These are phyloP conservation scores for Carassius auratus DNA, from an alignment of 2,113 vertebrate genomes.

Conservation along the genomic window DNA sequence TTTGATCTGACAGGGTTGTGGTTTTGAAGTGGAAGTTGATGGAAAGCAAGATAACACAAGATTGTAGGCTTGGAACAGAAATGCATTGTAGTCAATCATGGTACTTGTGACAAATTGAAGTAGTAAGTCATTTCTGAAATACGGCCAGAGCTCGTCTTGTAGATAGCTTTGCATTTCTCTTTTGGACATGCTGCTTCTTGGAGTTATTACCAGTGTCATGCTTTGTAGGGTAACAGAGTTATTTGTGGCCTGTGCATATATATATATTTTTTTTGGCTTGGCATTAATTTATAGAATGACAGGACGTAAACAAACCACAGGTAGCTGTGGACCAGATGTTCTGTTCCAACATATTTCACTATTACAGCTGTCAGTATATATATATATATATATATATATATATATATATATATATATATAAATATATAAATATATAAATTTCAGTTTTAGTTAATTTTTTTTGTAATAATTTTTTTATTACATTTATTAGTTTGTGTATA, in stretches of 20 bases:
- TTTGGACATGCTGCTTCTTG: neutral
- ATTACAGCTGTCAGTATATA: neutral
- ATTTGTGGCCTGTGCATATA: slow-evolving; percentile 8
- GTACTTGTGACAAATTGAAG: slow-evolving; percentile 31
- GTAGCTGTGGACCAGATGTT: neutral
- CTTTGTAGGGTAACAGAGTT: neutral
- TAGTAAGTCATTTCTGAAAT: slow-evolving; percentile 28
- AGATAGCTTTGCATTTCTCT: slow-evolving; percentile 15
- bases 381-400: too few species aligned
- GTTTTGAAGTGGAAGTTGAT: slow-evolving; percentile 27
- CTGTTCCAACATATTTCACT: neutral
- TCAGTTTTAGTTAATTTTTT: too few species aligned
- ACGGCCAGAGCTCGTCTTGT: neutral
- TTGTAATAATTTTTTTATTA: neutral
- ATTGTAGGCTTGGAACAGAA: slow-evolving; percentile 40
- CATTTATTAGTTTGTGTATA: neutral
- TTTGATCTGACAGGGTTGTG: slow-evolving; percentile 12
- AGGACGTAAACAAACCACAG: slow-evolving; percentile 1
- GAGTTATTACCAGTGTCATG: slow-evolving; percentile 33
- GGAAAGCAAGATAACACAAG: slow-evolving; percentile 15
- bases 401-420: too few species aligned
- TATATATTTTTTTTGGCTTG: neutral
- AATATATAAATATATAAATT: too few species aligned
- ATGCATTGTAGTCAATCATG: slow-evolving; percentile 20
- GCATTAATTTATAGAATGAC: slow-evolving; percentile 8